phyloP scores from a whole-genome alignment of 2,888 invertebrate genomes.

The Phalera bucephala region DNA sequence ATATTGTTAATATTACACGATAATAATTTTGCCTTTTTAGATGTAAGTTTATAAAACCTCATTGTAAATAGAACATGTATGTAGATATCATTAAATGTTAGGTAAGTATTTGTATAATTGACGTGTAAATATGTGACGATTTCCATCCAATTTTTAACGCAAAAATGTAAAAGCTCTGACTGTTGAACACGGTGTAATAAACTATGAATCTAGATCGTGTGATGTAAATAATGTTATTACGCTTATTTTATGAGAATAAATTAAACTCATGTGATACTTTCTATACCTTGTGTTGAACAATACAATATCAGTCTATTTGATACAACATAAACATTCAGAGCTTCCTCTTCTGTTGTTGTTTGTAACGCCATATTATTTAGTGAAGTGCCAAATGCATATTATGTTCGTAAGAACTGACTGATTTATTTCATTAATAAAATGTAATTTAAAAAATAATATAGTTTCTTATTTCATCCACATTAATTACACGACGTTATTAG shows the following conservation, averaged over 20 bases:
- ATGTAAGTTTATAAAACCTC: conserved; percentile 12
- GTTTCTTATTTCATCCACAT: no score
- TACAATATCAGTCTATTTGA: conserved; percentile 17
- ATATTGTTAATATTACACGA: conserved; percentile 54
- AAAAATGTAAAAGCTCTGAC: conserved; percentile 29
- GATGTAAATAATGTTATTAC: conserved; percentile 26
- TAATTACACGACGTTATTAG: no score
- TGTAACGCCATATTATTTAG: conserved; percentile 73
- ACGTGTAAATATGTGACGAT: conserved; percentile 5
- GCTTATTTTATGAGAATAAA: conserved; percentile 25
- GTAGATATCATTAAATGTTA: conserved; percentile 29
- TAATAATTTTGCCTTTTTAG: conserved; percentile 5
- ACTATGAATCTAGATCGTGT: conserved; percentile 8
- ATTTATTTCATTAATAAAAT: conserved; percentile 57
- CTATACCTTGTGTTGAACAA: background rate
- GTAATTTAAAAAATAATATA: conserved; percentile 36
- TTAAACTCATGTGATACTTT: conserved; percentile 25
- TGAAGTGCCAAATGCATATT: conserved; percentile 80
- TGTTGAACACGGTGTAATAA: conserved; percentile 9
- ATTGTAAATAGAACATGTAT: conserved; percentile 30
- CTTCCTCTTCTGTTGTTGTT: conserved; percentile 35
- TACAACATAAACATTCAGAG: conserved; percentile 29
- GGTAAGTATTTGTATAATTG: conserved; percentile 9
- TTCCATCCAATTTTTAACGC: conserved; percentile 11
- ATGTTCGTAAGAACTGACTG: conserved; percentile 77